These are phyloP conservation scores for Acipenser oxyrinchus DNA, from an alignment of 2,797 vertebrate species.

Conservation along the genomic window DNA sequence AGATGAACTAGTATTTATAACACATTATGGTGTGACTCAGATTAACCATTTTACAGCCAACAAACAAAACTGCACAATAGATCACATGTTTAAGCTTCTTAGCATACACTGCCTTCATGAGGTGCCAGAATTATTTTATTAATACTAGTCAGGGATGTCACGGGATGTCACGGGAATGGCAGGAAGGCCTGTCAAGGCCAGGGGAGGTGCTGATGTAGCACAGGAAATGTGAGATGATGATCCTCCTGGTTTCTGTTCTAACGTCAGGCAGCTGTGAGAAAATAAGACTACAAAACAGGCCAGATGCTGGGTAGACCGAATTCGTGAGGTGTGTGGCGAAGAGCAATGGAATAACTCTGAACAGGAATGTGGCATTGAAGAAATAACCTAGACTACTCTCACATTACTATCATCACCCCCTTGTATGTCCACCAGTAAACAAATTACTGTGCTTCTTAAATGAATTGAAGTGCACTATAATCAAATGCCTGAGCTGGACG, in stretches of 20 bases:
- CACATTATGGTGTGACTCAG: neutral
- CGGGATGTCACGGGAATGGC: neutral
- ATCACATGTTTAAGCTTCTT: neutral
- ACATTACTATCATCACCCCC: no score
- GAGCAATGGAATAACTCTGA: no score
- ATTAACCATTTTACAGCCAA: neutral
- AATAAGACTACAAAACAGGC: neutral
- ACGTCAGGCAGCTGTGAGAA: neutral
- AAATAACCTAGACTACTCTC: no score
- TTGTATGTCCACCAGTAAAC: no score
- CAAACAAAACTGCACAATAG: neutral
- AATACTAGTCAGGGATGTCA: no score
- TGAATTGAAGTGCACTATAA: no score
- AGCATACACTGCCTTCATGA: neutral
- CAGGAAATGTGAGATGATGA: neutral
- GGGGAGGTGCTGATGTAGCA: neutral
- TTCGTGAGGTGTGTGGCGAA: no score
- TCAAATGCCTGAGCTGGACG: no score
- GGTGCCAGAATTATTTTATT: neutral
- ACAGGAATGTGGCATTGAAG: no score
- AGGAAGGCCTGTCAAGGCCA: neutral
- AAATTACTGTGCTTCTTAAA: no score
- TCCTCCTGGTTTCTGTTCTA: neutral
- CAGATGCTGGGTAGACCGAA: no score
- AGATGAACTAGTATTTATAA: neutral